Conservation (phyloP, 1,140 invertebrate species). For the Maniola jurtina region DNA sequence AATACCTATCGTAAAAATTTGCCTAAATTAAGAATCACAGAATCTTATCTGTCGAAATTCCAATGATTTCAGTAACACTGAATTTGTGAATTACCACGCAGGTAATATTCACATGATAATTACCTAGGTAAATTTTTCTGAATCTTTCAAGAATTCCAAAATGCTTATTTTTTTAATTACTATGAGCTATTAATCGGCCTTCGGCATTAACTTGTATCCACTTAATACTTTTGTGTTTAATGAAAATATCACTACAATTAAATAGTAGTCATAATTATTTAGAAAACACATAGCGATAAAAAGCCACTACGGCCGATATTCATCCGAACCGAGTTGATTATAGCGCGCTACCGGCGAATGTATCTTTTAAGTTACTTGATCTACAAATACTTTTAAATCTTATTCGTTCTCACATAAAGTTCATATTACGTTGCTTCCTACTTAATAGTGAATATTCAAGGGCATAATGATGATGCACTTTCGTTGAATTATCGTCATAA, state of each 20-base stretch:
- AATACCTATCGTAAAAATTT: too few species aligned
- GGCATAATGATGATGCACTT: conserved; percentile 34
- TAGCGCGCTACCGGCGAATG: conserved; percentile 48
- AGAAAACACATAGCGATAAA: conserved; percentile 28
- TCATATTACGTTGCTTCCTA: conserved; percentile 1
- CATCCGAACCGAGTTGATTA: conserved; percentile 57
- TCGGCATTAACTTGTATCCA: too few species aligned
- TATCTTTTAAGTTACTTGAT: conserved; percentile 10
- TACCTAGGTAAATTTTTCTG: too few species aligned
- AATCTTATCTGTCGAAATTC: too few species aligned
- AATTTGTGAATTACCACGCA: too few species aligned
- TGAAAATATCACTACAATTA: conserved; percentile 4
- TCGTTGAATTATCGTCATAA: conserved; percentile 39
- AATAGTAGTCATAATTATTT: conserved; percentile 23
- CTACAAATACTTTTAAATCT: not conserved
- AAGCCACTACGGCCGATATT: conserved; percentile 42
- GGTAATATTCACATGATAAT: too few species aligned
- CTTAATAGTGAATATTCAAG: conserved; percentile 24
- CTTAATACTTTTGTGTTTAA: not conserved
- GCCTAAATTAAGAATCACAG: too few species aligned
- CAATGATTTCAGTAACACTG: too few species aligned
- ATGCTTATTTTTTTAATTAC: too few species aligned
- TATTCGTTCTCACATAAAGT: not conserved
- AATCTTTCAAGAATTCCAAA: too few species aligned
- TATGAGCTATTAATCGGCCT: too few species aligned